phyloP scores from a whole-genome alignment of 1,140 invertebrate genomes.

The Agrypnia vestita region DNA sequence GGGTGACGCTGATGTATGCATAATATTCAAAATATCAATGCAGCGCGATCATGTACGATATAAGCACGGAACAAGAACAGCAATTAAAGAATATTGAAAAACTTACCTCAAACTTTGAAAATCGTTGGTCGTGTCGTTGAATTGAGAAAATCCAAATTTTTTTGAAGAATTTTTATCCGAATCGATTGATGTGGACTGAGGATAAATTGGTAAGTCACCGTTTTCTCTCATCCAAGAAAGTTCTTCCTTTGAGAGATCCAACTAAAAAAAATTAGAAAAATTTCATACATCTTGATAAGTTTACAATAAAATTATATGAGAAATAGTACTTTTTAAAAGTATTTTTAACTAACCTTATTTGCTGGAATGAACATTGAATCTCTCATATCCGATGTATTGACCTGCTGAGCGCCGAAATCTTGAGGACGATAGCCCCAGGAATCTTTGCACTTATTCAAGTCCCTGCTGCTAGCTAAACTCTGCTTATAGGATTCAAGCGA shows the following conservation, averaged over 20 bases:
- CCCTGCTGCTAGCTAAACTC: conserved; percentile 26
- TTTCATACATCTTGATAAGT: background rate
- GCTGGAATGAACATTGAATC: conserved; percentile 55
- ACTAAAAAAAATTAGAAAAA: conserved; percentile 21
- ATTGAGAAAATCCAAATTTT: conserved; percentile 15
- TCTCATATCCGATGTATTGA: conserved; percentile 45
- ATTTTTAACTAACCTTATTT: conserved; percentile 43
- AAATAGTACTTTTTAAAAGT: background rate
- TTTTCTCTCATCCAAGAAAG: conserved; percentile 57
- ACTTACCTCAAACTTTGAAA: conserved; percentile 13
- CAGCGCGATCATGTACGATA: too few relatives aligned
- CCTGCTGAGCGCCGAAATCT: conserved; percentile 18
- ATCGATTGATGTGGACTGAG: conserved; percentile 30
- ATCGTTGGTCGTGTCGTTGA: conserved; percentile 7
- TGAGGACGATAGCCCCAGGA: conserved; percentile 53
- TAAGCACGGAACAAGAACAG: too few relatives aligned
- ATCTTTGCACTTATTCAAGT: conserved; percentile 29
- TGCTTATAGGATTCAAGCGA: conserved; percentile 49
- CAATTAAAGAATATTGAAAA: background rate
- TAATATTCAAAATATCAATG: too few relatives aligned
- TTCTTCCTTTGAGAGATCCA: conserved; percentile 55
- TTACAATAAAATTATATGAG: background rate
- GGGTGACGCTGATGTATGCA: too few relatives aligned
- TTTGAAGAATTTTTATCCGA: conserved; percentile 17
- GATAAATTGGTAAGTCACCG: conserved; percentile 48